Evolutionary conservation across 2,113 vertebrate species (phyloP), one percentile per base, ranked within the genome.

Genomic region (Hydrolagus affinis): DNA sequence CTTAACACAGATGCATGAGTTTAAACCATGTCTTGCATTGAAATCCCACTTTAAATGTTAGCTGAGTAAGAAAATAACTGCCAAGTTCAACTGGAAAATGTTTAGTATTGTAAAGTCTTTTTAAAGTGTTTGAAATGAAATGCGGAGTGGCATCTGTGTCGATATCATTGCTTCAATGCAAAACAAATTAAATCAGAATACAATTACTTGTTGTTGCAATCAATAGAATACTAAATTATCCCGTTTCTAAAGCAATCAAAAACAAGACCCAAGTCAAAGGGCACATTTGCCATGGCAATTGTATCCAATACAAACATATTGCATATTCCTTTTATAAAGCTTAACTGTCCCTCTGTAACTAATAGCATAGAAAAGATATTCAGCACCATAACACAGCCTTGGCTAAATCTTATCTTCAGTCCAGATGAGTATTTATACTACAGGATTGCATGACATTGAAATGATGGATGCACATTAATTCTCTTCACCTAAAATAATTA

Each of bases 231-330:
- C 19, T 2, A 57, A 76, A 76, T 76, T 44, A 57, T 21, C 74
- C 19, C 19, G 56, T 44, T 76, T 76, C 74, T 21, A 76, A 75
- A 76, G 44, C 74, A 57, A 76, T 76, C 74, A 76, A 8, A 56
- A 75, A 75, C 30, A 56, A 32, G 44, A 56, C 57, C 44, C 19
- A n/a, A 21, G 17, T 56, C 57, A 10, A 57, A 76, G 74, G 44
- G 44, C 6, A 56, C 44, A 76, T 76, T 76, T 76, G 19, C 19
- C 74, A 76, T 19, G n/a, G 44, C 44, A 76, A 57, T 76, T 76
- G 32, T 75, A 76, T 76, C 21, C 44, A 57, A 32, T 57, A 57
- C 56, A 76, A 57, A 17, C 44, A 56, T 57, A 76, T 76, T 76
- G 44, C 44, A 57, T 56, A 75, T 75, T 75, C 73, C n/a, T 56